Conservation (phyloP, 2,888 invertebrate species). For the Bellardia bayeri region DNA sequence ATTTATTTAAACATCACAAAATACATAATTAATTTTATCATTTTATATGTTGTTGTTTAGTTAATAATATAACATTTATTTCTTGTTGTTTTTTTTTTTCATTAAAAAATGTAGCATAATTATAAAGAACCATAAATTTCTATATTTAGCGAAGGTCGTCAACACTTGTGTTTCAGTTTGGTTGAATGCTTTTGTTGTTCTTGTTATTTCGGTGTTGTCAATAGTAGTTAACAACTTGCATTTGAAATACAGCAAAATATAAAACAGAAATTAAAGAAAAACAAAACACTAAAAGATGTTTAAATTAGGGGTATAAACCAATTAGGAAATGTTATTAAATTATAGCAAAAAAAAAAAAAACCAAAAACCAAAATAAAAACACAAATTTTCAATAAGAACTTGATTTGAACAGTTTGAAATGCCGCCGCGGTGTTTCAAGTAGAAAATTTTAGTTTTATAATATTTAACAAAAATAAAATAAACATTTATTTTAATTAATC, state of each 20-base stretch:
- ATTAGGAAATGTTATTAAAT: slow-evolving; percentile 67
- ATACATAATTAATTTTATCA: slow-evolving; percentile 66
- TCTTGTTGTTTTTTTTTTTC: slow-evolving; percentile 66
- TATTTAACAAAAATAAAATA: too few species aligned
- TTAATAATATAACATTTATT: slow-evolving; percentile 71
- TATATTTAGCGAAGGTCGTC: slow-evolving; percentile 76
- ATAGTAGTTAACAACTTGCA: slow-evolving; percentile 27
- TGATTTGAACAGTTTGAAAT: slow-evolving; percentile 33
- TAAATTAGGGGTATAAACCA: slow-evolving; percentile 62
- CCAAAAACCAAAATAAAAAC: not conserved
- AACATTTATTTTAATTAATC: too few species aligned
- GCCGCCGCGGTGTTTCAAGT: not conserved
- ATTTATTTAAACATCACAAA: slow-evolving; percentile 53
- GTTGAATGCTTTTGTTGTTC: not conserved
- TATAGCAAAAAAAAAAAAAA: slow-evolving; percentile 44
- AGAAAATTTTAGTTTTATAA: too few species aligned
- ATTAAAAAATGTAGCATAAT: slow-evolving; percentile 78
- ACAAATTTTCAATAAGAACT: slow-evolving; percentile 16
- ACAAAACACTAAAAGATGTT: slow-evolving; percentile 22
- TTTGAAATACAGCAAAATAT: slow-evolving; percentile 27
- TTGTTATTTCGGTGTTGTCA: slow-evolving; percentile 39
- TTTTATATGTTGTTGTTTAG: slow-evolving; percentile 49
- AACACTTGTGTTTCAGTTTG: slow-evolving; percentile 62
- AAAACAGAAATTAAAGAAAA: slow-evolving; percentile 8
- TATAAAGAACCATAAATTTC: slow-evolving; percentile 80